Percentiles rank a stretch among this genome's conserved stretches.
phyloP scores from a whole-genome alignment of 2,888 invertebrate species.

The Trichacis sp. region DNA sequence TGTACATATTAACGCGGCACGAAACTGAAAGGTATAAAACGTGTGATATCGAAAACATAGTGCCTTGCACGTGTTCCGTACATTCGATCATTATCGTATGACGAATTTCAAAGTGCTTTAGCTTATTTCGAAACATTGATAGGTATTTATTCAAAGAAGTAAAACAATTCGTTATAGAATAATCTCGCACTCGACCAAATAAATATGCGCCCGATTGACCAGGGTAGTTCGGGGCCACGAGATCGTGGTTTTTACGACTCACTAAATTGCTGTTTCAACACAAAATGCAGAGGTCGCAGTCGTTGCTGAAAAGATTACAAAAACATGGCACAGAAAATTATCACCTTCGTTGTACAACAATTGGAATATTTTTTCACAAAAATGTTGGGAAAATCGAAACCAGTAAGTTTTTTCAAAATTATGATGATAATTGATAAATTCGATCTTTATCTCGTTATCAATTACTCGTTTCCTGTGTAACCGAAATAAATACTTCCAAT shows the following conservation, averaged over 20 bases:
- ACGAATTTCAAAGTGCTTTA: constrained; percentile 37
- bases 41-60: constrained; percentile 63
- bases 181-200: constrained; percentile 63
- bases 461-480: too few species aligned
- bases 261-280: constrained; percentile 19
- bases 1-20: constrained; percentile 45
- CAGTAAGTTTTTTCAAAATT: too few species aligned
- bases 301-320: neutral
- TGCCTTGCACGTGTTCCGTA: constrained; percentile 66
- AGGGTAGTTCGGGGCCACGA: constrained; percentile 46
- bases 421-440: too few species aligned
- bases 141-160: constrained; percentile 55
- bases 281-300: neutral
- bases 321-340: neutral
- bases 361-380: neutral
- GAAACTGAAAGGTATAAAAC: constrained; percentile 22
- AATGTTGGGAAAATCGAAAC: too few species aligned
- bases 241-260: constrained; percentile 15
- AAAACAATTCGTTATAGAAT: constrained; percentile 59
- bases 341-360: too few species aligned
- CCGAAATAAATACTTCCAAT: too few species aligned
- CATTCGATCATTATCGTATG: constrained; percentile 8
- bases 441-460: too few species aligned
- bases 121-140: constrained; percentile 43
- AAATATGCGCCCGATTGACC: constrained; percentile 58